Percentiles rank a stretch among this genome's conserved stretches.
Conservation (phyloP, 2,888 invertebrate genomes). For the Bombyx huttoni region DNA sequence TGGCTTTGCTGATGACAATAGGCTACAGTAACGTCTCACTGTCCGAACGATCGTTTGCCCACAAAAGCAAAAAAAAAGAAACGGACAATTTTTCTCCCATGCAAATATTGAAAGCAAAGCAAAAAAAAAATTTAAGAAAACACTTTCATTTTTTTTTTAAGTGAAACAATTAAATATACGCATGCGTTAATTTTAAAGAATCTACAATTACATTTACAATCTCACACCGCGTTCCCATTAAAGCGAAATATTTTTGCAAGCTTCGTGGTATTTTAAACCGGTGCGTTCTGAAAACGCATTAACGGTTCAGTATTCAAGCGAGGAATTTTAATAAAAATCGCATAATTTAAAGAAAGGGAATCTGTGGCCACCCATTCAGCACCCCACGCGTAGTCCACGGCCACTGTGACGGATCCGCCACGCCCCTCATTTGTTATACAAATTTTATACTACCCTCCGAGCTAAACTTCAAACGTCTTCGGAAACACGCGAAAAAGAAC, state of each 20-base stretch:
- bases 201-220: background rate
- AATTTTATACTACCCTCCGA: conserved; percentile 71
- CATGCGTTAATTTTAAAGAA: too few relatives aligned
- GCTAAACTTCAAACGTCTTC: conserved; percentile 38
- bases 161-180: too few relatives aligned
- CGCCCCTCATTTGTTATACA: conserved; percentile 73
- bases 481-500: conserved; percentile 36
- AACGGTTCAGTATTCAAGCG: background rate
- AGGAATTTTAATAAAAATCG: background rate
- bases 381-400: conserved; percentile 49
- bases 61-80: too few relatives aligned
- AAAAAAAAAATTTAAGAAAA: too few relatives aligned
- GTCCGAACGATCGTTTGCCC: too few relatives aligned
- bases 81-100: too few relatives aligned
- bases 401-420: conserved; percentile 68
- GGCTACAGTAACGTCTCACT: too few relatives aligned
- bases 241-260: too few relatives aligned
- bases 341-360: background rate
- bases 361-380: conserved; percentile 59
- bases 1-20: too few relatives aligned
- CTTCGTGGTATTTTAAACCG: background rate
- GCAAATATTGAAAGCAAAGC: too few relatives aligned
- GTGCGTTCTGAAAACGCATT: background rate
- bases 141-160: too few relatives aligned
- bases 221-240: background rate